A percentile compares a stretch with the other conserved stretches of the same genome.
These are phyloP conservation scores for Orius laevigatus DNA, from an alignment of 1,140 invertebrate genomes.

Conservation along the genomic window DNA sequence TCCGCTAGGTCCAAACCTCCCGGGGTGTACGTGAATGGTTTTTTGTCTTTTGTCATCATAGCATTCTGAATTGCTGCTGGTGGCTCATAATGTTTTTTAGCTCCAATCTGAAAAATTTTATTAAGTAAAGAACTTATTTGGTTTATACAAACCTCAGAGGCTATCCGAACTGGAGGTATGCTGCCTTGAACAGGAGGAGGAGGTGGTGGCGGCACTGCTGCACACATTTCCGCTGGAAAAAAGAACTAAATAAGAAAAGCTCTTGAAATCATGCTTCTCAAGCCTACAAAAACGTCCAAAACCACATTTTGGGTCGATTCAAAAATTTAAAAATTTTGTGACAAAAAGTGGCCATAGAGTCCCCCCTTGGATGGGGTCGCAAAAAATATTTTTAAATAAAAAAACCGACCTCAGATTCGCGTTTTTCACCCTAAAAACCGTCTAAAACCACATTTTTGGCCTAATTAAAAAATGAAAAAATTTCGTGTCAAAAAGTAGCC, in stretches of 20 bases:
- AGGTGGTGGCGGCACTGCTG: constrained; percentile 31
- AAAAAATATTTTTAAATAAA: too few species aligned
- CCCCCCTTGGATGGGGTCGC: too few species aligned
- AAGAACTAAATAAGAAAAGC: neutral
- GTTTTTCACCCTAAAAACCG: too few species aligned
- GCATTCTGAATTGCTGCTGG: constrained; percentile 80
- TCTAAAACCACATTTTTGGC: too few species aligned
- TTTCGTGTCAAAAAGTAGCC: too few species aligned
- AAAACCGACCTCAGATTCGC: too few species aligned
- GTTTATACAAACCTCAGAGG: constrained; percentile 27
- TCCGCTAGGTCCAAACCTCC: constrained; percentile 77
- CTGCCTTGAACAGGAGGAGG: constrained; percentile 33
- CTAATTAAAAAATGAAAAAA: too few species aligned
- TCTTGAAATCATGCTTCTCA: too few species aligned
- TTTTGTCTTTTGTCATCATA: constrained; percentile 90
- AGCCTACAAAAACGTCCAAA: too few species aligned
- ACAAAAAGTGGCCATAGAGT: too few species aligned
- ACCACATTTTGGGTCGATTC: too few species aligned
- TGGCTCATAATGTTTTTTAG: constrained; percentile 38
- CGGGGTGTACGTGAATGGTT: constrained; percentile 87
- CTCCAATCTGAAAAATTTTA: constrained; percentile 4
- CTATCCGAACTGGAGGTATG: constrained; percentile 34
- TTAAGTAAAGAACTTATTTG: neutral
- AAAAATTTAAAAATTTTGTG: too few species aligned
- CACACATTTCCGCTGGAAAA: neutral